Percentiles rank a stretch among this genome's conserved stretches.
Evolutionary conservation across 2,113 vertebrate species (phyloP).

Genomic region (Fregata magnificens): DNA sequence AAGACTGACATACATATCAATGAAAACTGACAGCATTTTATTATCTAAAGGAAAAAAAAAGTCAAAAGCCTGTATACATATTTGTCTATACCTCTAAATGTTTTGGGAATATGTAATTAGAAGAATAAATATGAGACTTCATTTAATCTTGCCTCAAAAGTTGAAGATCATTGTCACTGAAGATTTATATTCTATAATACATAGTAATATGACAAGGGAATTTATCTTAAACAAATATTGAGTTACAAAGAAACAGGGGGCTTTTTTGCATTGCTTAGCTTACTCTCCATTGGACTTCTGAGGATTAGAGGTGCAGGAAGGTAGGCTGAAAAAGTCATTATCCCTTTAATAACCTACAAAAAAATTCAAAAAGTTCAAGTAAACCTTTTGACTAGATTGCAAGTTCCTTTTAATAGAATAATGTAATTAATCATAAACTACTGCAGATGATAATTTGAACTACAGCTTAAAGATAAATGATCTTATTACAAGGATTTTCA

Average conservation of each 20-base stretch:
- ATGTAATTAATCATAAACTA: background rate
- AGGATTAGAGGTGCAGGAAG: background rate
- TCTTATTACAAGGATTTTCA: background rate
- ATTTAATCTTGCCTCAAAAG: background rate
- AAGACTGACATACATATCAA: background rate
- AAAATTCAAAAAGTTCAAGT: background rate
- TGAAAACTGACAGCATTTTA: background rate
- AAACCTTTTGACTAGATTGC: background rate
- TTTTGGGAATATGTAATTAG: background rate
- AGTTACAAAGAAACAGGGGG: background rate
- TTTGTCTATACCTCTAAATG: background rate
- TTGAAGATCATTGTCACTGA: background rate
- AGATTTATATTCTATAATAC: background rate
- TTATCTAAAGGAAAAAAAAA: background rate
- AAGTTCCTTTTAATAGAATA: background rate
- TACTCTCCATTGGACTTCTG: background rate
- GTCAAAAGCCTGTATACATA: background rate
- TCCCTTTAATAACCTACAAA: background rate
- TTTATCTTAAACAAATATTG: background rate
- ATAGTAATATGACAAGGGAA: background rate
- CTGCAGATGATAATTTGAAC: background rate
- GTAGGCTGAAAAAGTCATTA: background rate
- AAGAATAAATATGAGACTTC: background rate
- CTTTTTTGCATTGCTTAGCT: background rate
- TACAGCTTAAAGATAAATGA: background rate